Evolutionary conservation across 2,888 invertebrate genomes (phyloP), one percentile per base, ranked within the genome.

Genomic region (Aradus depressus): DNA sequence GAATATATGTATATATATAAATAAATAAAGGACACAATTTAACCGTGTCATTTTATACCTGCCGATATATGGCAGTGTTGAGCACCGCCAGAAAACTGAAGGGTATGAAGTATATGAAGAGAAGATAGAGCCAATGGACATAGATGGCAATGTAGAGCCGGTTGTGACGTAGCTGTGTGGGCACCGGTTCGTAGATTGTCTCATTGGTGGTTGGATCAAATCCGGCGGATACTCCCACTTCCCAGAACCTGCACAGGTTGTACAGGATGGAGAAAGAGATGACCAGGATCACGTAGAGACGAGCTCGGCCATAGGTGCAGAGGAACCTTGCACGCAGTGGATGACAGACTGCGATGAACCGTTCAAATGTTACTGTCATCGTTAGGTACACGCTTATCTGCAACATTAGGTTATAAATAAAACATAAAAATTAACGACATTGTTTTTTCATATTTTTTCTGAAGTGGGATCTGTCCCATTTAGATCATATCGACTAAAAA

Each of bases 71-170:
- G 66, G 88, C 82, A 51, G 82, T 78, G 71, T 97, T 97, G 63
- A 96, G 79, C 55, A 87, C 80, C 41, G 91, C 87, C 60, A 96
- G 75, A 56, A 85, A 81, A 50, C 82, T 73, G 68, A 97, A 90
- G 3, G 97, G 97, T 61, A 96, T 77, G 62, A 91, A 79, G 69
- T 95, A 93, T 78, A 93, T 89, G 62, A 95, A 84, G 57, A 95
- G 76, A 62, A 96, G 77, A 70, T 96, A 95, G 71, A 92, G 75
- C 86, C 93, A 93, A 66, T 91, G 84, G 57, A 92, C 88, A 71
- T 96, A 97, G 35, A 93, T 75, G 32, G 80, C 78, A 53, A 85
- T 80, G 71, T 93, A 95, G 1, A 77, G 68, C 21, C 74, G 71
- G 65, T 87, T 79, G 54, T 75, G 74, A 56, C 90, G 76, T 58